Evolutionary conservation across 2,797 vertebrate genomes (phyloP).

Genomic region (Sebastes oblongus): DNA sequence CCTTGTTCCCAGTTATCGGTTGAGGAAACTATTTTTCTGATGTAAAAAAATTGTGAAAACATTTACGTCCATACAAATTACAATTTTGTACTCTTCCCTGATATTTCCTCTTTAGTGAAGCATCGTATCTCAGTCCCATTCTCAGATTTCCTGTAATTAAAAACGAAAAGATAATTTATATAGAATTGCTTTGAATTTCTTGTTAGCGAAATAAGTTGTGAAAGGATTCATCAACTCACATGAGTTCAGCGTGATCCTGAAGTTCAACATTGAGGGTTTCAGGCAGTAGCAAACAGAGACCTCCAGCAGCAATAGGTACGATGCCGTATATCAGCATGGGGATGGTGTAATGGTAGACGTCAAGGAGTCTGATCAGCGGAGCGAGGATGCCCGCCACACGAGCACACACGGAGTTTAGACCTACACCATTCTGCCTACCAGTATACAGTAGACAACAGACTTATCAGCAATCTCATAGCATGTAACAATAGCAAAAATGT

Average conservation of each 20-base stretch:
- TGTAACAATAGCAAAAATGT: not conserved
- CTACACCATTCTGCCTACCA: conserved; percentile 86
- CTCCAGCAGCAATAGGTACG: conserved; percentile 70
- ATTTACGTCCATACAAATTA: conserved; percentile 33
- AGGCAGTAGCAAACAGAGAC: conserved; percentile 83
- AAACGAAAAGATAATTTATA: not conserved
- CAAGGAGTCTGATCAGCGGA: conserved; percentile 85
- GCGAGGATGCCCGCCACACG: conserved; percentile 85
- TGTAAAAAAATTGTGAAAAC: not conserved
- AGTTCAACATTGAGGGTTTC: conserved; percentile 84
- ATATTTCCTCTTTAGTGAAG: not conserved
- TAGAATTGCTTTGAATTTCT: not conserved
- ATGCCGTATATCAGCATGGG: conserved; percentile 86
- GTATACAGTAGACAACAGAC: not conserved
- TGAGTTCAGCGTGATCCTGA: conserved; percentile 71
- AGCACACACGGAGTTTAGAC: conserved; percentile 83
- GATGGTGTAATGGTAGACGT: conserved; percentile 74
- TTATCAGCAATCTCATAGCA: not conserved
- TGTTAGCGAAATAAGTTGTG: not conserved
- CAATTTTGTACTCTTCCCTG: conserved; percentile 50
- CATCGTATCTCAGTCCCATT: conserved; percentile 28
- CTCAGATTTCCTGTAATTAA: conserved; percentile 60
- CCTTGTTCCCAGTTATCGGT: not conserved
- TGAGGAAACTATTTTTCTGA: not conserved
- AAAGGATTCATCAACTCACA: conserved; percentile 53